A percentile compares a stretch with the other conserved stretches of the same genome.
These are phyloP conservation scores for Carassius gibelio DNA, from an alignment of 2,113 vertebrate genomes.

Conservation along the genomic window DNA sequence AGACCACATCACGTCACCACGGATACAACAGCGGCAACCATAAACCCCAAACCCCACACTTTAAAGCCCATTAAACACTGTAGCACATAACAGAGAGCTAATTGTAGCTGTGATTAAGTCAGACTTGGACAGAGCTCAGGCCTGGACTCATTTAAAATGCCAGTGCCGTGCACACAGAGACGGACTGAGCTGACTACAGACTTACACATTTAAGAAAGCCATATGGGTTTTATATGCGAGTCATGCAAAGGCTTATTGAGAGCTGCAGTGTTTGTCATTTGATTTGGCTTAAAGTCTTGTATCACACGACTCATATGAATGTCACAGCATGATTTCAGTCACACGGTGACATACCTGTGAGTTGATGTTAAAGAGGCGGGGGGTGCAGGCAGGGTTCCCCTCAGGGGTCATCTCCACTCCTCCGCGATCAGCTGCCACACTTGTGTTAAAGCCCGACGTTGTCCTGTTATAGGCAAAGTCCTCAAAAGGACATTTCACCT, in stretches of 20 bases:
- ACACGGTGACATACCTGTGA: constrained; percentile 79
- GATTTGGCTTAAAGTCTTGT: neutral
- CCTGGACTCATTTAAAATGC: constrained; percentile 62
- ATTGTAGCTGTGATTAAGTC: constrained; percentile 74
- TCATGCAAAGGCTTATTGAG: neutral
- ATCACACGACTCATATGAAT: neutral
- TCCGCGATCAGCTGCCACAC: constrained; percentile 52
- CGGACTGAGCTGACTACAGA: constrained; percentile 32
- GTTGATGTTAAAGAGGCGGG: constrained; percentile 90
- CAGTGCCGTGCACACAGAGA: constrained; percentile 39
- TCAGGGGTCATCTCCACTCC: constrained; percentile 58
- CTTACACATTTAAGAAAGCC: constrained; percentile 30
- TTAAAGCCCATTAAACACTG: constrained; percentile 64
- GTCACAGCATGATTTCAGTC: constrained; percentile 31
- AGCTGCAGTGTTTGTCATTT: neutral
- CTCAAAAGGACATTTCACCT: constrained; percentile 83
- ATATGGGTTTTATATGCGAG: neutral
- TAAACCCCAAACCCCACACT: constrained; percentile 64
- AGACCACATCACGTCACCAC: constrained; percentile 69
- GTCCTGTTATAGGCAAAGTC: constrained; percentile 76
- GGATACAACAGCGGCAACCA: constrained; percentile 69
- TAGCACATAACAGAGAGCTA: constrained; percentile 69
- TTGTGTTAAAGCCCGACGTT: constrained; percentile 62
- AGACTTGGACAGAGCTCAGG: constrained; percentile 61
- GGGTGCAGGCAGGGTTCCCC: constrained; percentile 71